These are phyloP conservation scores for Agonopterix arenella DNA, from an alignment of 2,888 invertebrate genomes.

Conservation along the genomic window DNA sequence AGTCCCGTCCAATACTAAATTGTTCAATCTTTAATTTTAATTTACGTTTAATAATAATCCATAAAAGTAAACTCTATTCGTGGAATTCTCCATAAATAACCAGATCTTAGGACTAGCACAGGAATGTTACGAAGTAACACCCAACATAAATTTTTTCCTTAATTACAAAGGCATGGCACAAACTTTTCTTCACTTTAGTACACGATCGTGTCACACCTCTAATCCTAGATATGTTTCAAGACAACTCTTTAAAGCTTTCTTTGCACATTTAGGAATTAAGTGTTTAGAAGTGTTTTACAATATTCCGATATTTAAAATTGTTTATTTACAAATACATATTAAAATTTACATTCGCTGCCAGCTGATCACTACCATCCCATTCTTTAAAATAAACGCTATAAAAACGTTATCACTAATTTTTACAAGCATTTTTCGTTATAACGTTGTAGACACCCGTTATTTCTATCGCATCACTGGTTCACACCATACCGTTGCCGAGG, in stretches of 20 bases:
- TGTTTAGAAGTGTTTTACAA: too few species aligned
- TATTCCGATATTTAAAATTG: too few species aligned
- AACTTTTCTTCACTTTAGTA: slow-evolving; percentile 11
- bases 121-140: background rate
- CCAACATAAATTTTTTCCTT: slow-evolving; percentile 12
- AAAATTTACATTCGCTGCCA: too few species aligned
- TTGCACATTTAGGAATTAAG: slow-evolving; percentile 22
- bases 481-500: slow-evolving; percentile 47
- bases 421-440: background rate
- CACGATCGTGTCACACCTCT: slow-evolving; percentile 2
- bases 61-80: too few species aligned
- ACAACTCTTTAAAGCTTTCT: slow-evolving; percentile 48
- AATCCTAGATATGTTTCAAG: slow-evolving; percentile 48
- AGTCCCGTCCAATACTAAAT: too few species aligned
- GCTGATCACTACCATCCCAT: too few species aligned
- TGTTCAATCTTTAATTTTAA: too few species aligned
- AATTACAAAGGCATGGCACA: slow-evolving; percentile 41
- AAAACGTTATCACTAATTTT: too few species aligned
- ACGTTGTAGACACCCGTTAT: background rate
- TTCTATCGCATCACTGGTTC: slow-evolving; percentile 10
- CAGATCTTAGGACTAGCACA: slow-evolving; percentile 3
- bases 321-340: too few species aligned
- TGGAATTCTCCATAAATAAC: too few species aligned
- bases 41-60: too few species aligned
- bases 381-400: too few species aligned